Conservation (phyloP, 37 sponge, comb jelly and placozoan species). For the Amphimedon queenslandica region DNA sequence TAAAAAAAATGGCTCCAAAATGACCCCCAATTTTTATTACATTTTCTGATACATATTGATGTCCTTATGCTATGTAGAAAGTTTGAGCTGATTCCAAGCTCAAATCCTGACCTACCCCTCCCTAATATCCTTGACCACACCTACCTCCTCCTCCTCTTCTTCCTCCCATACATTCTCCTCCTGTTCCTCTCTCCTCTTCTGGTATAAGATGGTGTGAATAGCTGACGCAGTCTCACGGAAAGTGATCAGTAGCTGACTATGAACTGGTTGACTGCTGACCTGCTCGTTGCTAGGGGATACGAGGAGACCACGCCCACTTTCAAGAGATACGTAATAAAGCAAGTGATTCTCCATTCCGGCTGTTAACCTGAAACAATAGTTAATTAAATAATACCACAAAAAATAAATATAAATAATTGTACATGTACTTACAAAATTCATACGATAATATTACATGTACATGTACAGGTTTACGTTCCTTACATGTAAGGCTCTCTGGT, state of each 20-base stretch:
- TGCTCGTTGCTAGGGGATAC: conserved; percentile 40
- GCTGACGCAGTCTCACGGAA: conserved; percentile 15
- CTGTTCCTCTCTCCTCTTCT: conserved; percentile 8
- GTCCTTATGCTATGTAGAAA: too few species aligned
- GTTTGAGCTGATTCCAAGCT: too few species aligned
- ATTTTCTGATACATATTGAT: too few species aligned
- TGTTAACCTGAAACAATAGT: conserved; percentile 61
- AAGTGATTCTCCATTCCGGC: conserved; percentile 45
- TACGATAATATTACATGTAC: not conserved
- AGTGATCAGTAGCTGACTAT: conserved; percentile 22
- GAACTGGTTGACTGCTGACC: conserved; percentile 4
- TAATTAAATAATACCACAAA: too few species aligned
- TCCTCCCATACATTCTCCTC: conserved; percentile 18
- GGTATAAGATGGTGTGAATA: conserved; percentile 16
- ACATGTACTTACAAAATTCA: not conserved
- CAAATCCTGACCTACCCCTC: too few species aligned
- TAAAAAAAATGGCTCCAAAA: too few species aligned
- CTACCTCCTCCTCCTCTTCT: not conserved
- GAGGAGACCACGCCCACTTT: conserved; percentile 37
- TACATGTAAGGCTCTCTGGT: too few species aligned
- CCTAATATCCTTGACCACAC: too few species aligned
- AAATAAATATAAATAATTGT: not conserved
- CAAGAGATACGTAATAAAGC: conserved; percentile 42
- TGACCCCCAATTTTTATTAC: too few species aligned
- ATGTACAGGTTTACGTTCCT: too few species aligned